Percentiles rank a stretch among this genome's conserved stretches.
Evolutionary conservation across 2,797 vertebrate genomes (phyloP).

Genomic region (Hydrophis major): DNA sequence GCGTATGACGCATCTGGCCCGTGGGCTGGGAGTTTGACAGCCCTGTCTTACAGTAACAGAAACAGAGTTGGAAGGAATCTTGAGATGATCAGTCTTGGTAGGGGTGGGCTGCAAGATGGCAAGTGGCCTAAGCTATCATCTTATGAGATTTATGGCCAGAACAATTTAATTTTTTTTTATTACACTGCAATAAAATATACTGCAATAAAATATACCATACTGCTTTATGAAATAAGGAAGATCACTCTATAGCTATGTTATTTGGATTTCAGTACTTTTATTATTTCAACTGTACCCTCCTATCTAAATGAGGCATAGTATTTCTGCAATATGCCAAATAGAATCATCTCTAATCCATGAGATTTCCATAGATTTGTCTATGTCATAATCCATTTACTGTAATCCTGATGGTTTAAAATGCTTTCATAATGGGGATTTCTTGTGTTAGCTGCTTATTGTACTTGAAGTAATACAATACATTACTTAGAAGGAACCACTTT

Average conservation of each 20-base stretch:
- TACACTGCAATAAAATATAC: background rate
- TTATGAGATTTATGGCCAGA: background rate
- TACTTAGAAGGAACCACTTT: background rate
- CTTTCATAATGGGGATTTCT: background rate
- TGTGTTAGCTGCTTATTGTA: background rate
- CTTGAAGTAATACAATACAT: background rate
- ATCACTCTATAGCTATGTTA: background rate
- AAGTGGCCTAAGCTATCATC: background rate
- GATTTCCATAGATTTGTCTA: background rate
- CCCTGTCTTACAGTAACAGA: background rate
- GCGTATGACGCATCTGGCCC: too few relatives aligned
- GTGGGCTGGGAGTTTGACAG: too few relatives aligned
- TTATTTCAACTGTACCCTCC: background rate
- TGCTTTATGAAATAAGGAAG: background rate
- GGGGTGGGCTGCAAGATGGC: background rate
- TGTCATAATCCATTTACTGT: background rate
- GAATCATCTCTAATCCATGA: background rate
- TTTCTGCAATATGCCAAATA: background rate
- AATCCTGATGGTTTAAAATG: background rate
- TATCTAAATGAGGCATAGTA: background rate
- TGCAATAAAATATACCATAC: background rate
- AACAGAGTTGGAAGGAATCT: background rate
- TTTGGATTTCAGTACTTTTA: background rate
- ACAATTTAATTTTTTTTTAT: background rate
- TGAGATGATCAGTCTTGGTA: background rate